These are phyloP conservation scores for Dynastes tityus DNA, from an alignment of 2,888 invertebrate species.

Conservation along the genomic window DNA sequence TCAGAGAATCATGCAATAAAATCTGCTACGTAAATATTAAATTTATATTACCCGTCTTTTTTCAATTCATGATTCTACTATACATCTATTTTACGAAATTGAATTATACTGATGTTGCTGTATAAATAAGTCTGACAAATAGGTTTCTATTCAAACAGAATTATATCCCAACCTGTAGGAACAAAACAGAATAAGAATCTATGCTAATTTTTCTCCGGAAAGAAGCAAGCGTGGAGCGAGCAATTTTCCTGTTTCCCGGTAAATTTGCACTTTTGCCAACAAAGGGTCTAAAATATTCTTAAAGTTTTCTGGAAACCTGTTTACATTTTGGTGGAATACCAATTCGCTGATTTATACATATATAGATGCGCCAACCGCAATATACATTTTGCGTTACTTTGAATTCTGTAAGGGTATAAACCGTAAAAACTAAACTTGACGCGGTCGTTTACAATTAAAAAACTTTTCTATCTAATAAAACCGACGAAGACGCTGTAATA, in stretches of 20 bases:
- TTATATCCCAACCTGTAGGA: slow-evolving; percentile 9
- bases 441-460: too few species aligned
- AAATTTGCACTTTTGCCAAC: slow-evolving; percentile 50
- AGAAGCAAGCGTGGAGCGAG: slow-evolving; percentile 5
- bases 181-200: slow-evolving; percentile 26
- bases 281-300: slow-evolving; percentile 49
- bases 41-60: too few species aligned
- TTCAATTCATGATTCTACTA: neutral
- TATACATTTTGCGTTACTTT: neutral
- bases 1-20: too few species aligned
- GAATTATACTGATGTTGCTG: neutral
- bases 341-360: slow-evolving; percentile 6
- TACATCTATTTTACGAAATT: neutral
- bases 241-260: slow-evolving; percentile 31
- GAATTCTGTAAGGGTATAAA: slow-evolving; percentile 11
- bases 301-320: slow-evolving; percentile 47
- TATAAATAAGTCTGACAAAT: slow-evolving; percentile 28
- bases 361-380: neutral
- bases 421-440: slow-evolving; percentile 10
- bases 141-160: slow-evolving; percentile 22
- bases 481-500: too few species aligned
- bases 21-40: too few species aligned
- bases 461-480: too few species aligned
- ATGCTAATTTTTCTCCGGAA: slow-evolving; percentile 27
- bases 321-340: slow-evolving; percentile 45